Conservation (phyloP, 92 coral and sea anemone genomes). For the Parazoanthus swiftii region DNA sequence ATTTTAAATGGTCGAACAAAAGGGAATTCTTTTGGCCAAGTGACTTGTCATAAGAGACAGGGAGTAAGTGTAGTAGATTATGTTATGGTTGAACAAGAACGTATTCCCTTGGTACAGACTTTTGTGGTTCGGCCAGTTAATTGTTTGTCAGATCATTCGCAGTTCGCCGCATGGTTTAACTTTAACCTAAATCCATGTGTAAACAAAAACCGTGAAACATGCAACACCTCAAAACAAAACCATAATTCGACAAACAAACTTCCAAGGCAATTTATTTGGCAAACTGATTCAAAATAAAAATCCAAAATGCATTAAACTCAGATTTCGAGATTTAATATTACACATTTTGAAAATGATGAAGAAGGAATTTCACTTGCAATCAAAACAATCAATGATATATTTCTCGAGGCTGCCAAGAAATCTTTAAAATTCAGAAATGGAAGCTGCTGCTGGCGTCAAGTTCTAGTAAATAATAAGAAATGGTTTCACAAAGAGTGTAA, state of each 20-base stretch:
- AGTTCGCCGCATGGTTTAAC: neutral
- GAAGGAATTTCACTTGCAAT: neutral
- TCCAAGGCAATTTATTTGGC: neutral
- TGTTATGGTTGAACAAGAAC: slow-evolving; percentile 10
- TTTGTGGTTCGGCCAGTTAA: slow-evolving; percentile 5
- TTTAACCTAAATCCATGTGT: neutral
- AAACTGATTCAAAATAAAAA: slow-evolving; percentile 6
- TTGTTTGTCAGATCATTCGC: neutral
- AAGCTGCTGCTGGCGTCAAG: neutral
- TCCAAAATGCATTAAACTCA: slow-evolving; percentile 1
- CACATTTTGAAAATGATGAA: neutral
- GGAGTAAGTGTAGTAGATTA: neutral
- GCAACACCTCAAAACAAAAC: neutral
- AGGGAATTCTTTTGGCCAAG: slow-evolving; percentile 1
- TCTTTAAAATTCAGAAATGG: neutral
- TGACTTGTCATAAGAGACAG: neutral
- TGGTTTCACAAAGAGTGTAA: neutral
- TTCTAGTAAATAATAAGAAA: neutral
- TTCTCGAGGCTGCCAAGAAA: neutral
- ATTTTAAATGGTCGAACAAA: neutral
- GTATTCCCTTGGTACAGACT: slow-evolving; percentile 8
- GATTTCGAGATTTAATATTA: neutral
- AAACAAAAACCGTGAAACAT: neutral
- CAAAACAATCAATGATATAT: neutral
- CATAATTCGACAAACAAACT: neutral